These are phyloP conservation scores for Macrosoma leucophasiata DNA, from an alignment of 2,888 invertebrate species.

Conservation along the genomic window DNA sequence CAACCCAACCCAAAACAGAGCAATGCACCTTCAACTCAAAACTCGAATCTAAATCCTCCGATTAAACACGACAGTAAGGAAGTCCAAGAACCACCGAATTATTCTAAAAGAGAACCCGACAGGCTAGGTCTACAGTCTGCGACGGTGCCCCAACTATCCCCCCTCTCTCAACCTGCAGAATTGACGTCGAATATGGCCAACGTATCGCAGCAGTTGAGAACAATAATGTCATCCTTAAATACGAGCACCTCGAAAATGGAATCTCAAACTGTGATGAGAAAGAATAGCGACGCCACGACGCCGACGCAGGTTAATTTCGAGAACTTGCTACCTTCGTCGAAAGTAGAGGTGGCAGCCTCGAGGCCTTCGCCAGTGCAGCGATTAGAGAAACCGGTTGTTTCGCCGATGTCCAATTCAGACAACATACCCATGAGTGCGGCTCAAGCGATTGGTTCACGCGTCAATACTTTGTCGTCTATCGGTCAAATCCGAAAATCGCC, in stretches of 20 bases:
- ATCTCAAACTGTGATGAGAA: constrained; percentile 64
- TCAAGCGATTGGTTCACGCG: constrained; percentile 55
- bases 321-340: constrained; percentile 66
- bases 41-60: constrained; percentile 32
- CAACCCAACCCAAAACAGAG: constrained; percentile 32
- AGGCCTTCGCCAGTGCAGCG: constrained; percentile 58
- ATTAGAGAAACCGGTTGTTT: constrained; percentile 46
- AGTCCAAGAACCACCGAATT: constrained; percentile 40
- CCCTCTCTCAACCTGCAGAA: constrained; percentile 82
- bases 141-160: constrained; percentile 80
- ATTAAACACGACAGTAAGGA: constrained; percentile 44
- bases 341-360: constrained; percentile 60
- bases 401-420: constrained; percentile 42
- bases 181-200: constrained; percentile 83
- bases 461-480: constrained; percentile 56
- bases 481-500: constrained; percentile 63
- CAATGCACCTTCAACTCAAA: constrained; percentile 27
- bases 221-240: constrained; percentile 80
- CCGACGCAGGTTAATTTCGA: constrained; percentile 72
- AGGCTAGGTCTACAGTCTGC: constrained; percentile 60
- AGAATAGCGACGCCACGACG: constrained; percentile 52
- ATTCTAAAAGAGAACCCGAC: constrained; percentile 52
- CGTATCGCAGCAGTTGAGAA: constrained; percentile 80
- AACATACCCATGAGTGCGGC: constrained; percentile 53
- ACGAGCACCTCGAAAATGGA: constrained; percentile 66